These are phyloP conservation scores for Muschampia plurimacula DNA, from an alignment of 2,888 invertebrate species.

Conservation along the genomic window DNA sequence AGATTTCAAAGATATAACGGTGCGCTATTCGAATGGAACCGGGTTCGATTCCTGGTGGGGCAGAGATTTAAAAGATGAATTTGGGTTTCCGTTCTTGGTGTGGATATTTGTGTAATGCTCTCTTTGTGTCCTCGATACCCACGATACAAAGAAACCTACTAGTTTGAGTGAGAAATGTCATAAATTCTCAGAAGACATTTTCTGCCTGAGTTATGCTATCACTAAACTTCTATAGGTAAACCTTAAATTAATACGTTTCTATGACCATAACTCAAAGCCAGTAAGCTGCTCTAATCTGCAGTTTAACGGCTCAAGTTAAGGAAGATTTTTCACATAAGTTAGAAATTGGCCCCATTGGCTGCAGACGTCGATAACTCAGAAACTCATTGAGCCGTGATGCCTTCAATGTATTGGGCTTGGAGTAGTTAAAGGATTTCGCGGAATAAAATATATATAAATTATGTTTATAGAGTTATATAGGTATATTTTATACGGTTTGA, in stretches of 20 bases:
- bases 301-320: not conserved
- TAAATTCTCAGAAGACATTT: not conserved
- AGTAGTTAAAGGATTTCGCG: not conserved
- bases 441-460: too few species aligned
- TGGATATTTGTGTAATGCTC: too few species aligned
- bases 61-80: too few species aligned
- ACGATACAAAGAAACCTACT: too few species aligned
- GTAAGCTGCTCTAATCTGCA: not conserved
- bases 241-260: not conserved
- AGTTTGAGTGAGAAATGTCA: too few species aligned
- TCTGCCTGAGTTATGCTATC: not conserved
- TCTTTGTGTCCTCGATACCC: too few species aligned
- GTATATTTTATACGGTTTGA: too few species aligned
- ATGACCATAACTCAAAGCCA: not conserved
- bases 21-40: too few species aligned
- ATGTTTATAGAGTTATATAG: too few species aligned
- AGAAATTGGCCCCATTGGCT: conserved; percentile 49
- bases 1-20: too few species aligned
- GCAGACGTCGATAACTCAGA: conserved; percentile 48
- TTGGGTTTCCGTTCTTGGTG: too few species aligned
- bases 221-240: conserved; percentile 1
- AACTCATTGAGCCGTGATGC: conserved; percentile 33
- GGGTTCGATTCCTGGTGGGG: too few species aligned
- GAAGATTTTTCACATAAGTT: conserved; percentile 9
- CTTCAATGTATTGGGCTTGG: not conserved